Conservation (phyloP, 2,113 vertebrate species). For the Vimba vimba region DNA sequence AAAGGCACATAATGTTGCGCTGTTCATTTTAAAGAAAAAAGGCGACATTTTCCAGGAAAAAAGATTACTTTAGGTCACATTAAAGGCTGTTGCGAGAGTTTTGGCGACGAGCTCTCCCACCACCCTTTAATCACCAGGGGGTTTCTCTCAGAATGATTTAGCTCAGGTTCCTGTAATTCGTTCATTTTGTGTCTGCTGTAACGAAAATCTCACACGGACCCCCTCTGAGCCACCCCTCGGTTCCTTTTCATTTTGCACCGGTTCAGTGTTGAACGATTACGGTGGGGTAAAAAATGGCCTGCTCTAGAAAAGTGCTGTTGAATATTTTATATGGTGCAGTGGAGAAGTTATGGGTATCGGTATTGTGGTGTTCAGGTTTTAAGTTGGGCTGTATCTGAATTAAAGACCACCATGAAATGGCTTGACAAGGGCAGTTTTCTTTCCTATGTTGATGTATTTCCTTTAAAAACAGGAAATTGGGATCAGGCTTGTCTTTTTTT, state of each 20-base stretch:
- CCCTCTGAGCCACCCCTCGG: conserved; percentile 26
- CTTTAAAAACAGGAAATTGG: not conserved
- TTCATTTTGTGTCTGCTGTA: conserved; percentile 6
- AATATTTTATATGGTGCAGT: conserved; percentile 70
- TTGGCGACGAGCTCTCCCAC: not conserved
- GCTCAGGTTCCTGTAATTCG: not conserved
- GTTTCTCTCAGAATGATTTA: not conserved
- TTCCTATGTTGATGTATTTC: not conserved
- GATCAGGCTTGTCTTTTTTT: not conserved
- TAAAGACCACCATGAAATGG: conserved; percentile 2
- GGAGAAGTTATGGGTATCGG: conserved; percentile 63
- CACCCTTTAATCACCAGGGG: conserved; percentile 18
- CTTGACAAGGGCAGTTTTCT: not conserved
- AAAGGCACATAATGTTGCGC: conserved; percentile 6
- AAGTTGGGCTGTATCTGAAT: conserved; percentile 12
- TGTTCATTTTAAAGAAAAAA: not conserved
- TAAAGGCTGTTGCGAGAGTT: not conserved
- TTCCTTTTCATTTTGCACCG: conserved; percentile 46
- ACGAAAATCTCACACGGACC: not conserved
- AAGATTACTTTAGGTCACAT: not conserved
- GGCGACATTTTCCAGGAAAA: not conserved
- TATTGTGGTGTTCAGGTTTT: conserved; percentile 51
- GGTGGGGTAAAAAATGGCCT: conserved; percentile 64
- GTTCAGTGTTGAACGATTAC: conserved; percentile 62
- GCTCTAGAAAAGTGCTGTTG: conserved; percentile 63